phyloP scores from a whole-genome alignment of 2,888 invertebrate genomes.

The Ptychoptera albimana region DNA sequence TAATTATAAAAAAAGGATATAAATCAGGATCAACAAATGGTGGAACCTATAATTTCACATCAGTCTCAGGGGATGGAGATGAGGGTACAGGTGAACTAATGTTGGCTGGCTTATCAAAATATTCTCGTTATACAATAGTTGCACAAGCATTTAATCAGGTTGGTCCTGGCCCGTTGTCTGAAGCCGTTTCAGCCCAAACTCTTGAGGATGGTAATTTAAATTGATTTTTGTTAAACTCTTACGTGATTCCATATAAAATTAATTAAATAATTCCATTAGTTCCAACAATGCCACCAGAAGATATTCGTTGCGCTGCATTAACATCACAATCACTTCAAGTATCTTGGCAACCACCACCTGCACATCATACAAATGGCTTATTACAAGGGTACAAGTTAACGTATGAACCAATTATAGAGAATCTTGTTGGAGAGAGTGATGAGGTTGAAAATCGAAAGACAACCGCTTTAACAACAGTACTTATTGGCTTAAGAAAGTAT shows the following conservation, averaged over 20 bases:
- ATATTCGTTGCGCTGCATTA: conserved; percentile 55
- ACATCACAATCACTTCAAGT: conserved; percentile 63
- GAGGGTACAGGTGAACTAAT: conserved; percentile 48
- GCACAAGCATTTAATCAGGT: conserved; percentile 61
- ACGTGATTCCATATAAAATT: background rate
- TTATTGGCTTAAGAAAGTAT: conserved; percentile 54
- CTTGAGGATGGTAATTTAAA: conserved; percentile 49
- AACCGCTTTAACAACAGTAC: conserved; percentile 48
- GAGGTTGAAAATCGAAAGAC: conserved; percentile 47
- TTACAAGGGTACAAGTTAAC: conserved; percentile 59
- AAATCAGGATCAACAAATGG: conserved; percentile 31
- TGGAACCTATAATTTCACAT: conserved; percentile 47
- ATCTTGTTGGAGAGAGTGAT: conserved; percentile 30
- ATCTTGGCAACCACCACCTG: conserved; percentile 64
- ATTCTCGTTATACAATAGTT: conserved; percentile 49
- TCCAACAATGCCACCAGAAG: conserved; percentile 62
- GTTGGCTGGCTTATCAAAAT: conserved; percentile 45
- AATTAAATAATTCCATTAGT: conserved; percentile 32
- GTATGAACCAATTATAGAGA: conserved; percentile 47
- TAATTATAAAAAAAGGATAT: too few relatives aligned
- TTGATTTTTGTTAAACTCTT: background rate
- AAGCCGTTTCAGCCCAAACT: conserved; percentile 49
- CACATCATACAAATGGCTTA: conserved; percentile 55
- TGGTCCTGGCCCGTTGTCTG: conserved; percentile 54
- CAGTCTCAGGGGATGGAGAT: conserved; percentile 50